Percentiles rank a stretch among this genome's conserved stretches.
Conservation (phyloP, 1,140 invertebrate species). For the Coenobita brevimanus region DNA sequence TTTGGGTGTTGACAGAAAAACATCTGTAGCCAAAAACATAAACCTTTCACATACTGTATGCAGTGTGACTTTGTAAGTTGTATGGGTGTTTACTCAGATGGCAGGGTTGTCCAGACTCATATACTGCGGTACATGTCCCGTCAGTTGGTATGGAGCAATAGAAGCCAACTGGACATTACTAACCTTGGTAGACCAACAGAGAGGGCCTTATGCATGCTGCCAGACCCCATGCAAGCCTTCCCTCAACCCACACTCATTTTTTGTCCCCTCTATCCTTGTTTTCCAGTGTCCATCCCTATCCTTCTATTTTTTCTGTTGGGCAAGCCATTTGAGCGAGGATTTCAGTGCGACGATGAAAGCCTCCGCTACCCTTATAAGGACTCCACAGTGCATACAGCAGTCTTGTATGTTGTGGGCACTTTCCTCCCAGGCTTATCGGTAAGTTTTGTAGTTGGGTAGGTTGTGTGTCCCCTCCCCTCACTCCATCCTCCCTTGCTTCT, state of each 20-base stretch:
- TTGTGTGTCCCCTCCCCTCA: conserved; percentile 4
- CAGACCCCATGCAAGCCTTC: no score
- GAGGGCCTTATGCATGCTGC: no score
- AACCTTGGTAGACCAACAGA: no score
- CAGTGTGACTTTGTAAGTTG: no score
- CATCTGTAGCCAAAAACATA: no score
- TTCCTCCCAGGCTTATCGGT: conserved; percentile 53
- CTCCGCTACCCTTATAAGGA: conserved; percentile 64
- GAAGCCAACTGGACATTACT: no score
- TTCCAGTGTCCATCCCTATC: conserved; percentile 72
- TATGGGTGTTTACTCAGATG: no score
- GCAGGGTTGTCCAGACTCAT: no score
- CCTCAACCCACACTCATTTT: conserved; percentile 43
- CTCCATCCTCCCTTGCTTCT: background rate
- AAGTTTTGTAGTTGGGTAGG: conserved; percentile 49
- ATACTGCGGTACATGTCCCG: no score
- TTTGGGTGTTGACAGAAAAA: no score
- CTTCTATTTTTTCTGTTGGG: conserved; percentile 71
- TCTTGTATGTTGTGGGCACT: conserved; percentile 56
- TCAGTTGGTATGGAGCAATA: no score
- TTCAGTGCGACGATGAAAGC: conserved; percentile 79
- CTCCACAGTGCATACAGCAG: conserved; percentile 45
- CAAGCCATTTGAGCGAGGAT: conserved; percentile 77
- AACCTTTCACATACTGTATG: no score
- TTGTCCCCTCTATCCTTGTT: conserved; percentile 67